These are phyloP conservation scores for Monopterus albus DNA, from an alignment of 2,113 vertebrate genomes.

Conservation along the genomic window DNA sequence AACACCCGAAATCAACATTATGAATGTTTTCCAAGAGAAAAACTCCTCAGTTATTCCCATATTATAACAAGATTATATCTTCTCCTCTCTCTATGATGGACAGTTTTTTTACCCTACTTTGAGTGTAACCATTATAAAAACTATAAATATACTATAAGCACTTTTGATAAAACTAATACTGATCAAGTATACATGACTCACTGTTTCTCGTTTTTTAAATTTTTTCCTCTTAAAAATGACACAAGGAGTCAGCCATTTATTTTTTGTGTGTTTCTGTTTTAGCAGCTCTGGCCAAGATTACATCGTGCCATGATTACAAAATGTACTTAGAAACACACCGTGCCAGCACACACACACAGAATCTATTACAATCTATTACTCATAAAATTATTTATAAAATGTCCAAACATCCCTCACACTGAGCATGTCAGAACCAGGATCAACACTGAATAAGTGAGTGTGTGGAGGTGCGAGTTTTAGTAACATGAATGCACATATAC, in stretches of 20 bases:
- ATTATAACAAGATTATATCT: neutral
- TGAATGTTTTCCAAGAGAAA: neutral
- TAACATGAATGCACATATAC: conserved; percentile 32
- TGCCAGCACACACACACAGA: conserved; percentile 17
- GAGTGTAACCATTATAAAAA: no score
- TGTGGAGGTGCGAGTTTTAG: conserved; percentile 23
- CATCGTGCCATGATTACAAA: conserved; percentile 36
- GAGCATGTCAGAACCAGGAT: conserved; percentile 44
- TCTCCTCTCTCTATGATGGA: neutral
- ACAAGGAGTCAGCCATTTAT: conserved; percentile 25
- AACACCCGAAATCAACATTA: neutral
- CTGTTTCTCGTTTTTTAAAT: neutral
- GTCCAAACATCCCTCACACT: conserved; percentile 61
- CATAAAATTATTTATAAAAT: conserved; percentile 62
- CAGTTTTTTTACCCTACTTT: neutral
- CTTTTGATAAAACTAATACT: no score
- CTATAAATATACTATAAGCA: no score
- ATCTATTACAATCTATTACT: conserved; percentile 25
- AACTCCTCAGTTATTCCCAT: no score
- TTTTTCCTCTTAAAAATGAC: conserved; percentile 11
- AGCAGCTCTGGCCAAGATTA: conserved; percentile 45
- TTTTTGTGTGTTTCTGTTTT: conserved; percentile 23
- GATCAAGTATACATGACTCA: no score
- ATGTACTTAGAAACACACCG: conserved; percentile 31
- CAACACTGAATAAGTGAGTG: conserved; percentile 34